Evolutionary conservation across 1,140 invertebrate species (phyloP), one percentile per base, ranked within the genome.

Genomic region (Andrena cerasifolii): DNA sequence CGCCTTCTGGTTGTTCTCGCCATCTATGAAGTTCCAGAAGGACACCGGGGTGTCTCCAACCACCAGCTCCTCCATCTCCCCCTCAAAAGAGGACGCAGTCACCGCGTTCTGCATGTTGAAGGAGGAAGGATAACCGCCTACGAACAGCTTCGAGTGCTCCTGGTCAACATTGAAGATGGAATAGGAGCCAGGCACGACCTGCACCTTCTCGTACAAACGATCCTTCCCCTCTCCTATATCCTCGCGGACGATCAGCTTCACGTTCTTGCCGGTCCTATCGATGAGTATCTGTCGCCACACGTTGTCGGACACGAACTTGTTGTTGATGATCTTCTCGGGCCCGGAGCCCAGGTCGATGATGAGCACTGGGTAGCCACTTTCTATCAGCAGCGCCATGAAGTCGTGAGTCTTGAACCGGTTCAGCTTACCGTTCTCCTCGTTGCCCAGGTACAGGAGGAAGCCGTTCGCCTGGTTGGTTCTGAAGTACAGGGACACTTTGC

Each of bases 21-120:
- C 96, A 53, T 96, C 95, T 8, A 95, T 93, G 86, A 99, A 99
- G 93, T 99, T 99, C 98, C 98, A 99, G 18, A 99, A 93, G 0
- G 98, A 98, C 18, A 99, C 95, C 4, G 95, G 96, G 16, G 95
- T 95, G 40, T 98, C 97, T 21, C 98, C 98, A 80, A 99, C 96
- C 62, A 95, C 94, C 0, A 99, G 90, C 65, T 98, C 97, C 89
- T 99, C 98, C 76, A 99, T 96, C 83, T 96, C 94, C 4, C 99
- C 99, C 59, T 96, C 95, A 89, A 98, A 99, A 0, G 95, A 95
- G 4, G 94, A 95, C 56, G 95, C 94, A 10, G 93, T 94, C 3
- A 99, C 93, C 0, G 92, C 94, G 4, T 94, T 90, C 73, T 96
- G 97, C 3, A 97, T 94, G 56, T 95, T 94, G 78, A 95, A 95